Evolutionary conservation across 2,113 vertebrate species (phyloP), one percentile per base, ranked within the genome.

Genomic region (Poeciliopsis prolifica): DNA sequence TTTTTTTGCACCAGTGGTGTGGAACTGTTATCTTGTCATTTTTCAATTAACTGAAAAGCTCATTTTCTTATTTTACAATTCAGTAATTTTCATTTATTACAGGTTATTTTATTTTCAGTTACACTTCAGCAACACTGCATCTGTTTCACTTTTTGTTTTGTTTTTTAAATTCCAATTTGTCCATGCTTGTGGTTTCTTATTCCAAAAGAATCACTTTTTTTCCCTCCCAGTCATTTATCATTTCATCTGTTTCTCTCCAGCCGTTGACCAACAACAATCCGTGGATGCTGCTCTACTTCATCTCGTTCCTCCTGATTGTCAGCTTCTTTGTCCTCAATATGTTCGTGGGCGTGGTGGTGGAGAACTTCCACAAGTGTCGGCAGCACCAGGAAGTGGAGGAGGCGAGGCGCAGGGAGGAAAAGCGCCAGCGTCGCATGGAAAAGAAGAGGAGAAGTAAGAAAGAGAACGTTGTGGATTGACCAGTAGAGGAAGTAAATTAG

Each of bases 251-350:
- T 12, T 33, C 65, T 44, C 94, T 19, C 0, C 68, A 99, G 98
- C 98, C 98, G 0, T 69, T 95, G 79, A 98, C 88, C 89, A 99
- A 99, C 93, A 95, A 98, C 95, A 99, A 95, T 80, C 97, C 98
- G 1, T 99, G 97, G 97, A 99, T 99, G 98, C 95, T 99, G 83
- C 96, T 99, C 19, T 99, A 99, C 92, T 99, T 99, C 94, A 99
- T 99, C 92, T 99, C 98, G 75, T 99, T 99, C 93, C 96, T 99
- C 84, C 95, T 99, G 70, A 98, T 99, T 4, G 98, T 99, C 94
- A 99, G 98, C 86, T 99, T 99, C 95, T 99, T 99, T 60, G 97
- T 99, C 72, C 96, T 99, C 89, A 99, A 99, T 93, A 99, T 99
- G 98, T 99, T 99, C 0, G 98, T 99, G 84, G 98, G 98, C 0